Percentiles rank a stretch among this genome's conserved stretches.
These are phyloP conservation scores for Lasioglossum baleicum DNA, from an alignment of 1,140 invertebrate genomes.

Conservation along the genomic window DNA sequence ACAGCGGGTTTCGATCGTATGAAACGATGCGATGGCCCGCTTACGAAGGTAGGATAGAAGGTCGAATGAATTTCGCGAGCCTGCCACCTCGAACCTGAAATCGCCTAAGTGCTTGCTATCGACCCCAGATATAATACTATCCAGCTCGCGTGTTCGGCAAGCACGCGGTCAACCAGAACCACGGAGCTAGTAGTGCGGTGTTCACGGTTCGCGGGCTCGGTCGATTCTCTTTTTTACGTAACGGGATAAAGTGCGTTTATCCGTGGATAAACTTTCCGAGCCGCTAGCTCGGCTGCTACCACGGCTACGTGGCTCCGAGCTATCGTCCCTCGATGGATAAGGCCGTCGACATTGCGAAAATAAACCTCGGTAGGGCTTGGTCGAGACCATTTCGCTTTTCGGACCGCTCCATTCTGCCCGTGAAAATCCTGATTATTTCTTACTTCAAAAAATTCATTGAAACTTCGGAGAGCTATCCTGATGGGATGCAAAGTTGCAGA, in stretches of 20 bases:
- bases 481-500: too few species aligned
- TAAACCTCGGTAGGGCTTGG: too few species aligned
- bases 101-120: neutral
- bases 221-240: neutral
- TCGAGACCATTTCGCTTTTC: too few species aligned
- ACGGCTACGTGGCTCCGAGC: too few species aligned
- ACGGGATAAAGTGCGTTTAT: conserved; percentile 7
- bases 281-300: neutral
- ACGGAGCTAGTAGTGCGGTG: neutral
- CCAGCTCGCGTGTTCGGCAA: neutral
- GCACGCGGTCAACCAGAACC: neutral
- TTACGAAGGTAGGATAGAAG: neutral
- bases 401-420: too few species aligned
- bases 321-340: too few species aligned
- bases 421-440: too few species aligned
- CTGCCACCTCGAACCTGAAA: neutral
- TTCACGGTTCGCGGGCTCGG: neutral
- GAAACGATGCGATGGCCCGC: too few species aligned
- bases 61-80: neutral
- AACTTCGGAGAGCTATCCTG: too few species aligned
- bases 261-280: conserved; percentile 1
- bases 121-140: neutral
- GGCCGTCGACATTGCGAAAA: too few species aligned
- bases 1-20: too few species aligned
- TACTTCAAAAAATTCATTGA: too few species aligned